A percentile compares a stretch with the other conserved stretches of the same genome.
phyloP scores from a whole-genome alignment of 2,113 vertebrate species.

The Cavia porcellus region DNA sequence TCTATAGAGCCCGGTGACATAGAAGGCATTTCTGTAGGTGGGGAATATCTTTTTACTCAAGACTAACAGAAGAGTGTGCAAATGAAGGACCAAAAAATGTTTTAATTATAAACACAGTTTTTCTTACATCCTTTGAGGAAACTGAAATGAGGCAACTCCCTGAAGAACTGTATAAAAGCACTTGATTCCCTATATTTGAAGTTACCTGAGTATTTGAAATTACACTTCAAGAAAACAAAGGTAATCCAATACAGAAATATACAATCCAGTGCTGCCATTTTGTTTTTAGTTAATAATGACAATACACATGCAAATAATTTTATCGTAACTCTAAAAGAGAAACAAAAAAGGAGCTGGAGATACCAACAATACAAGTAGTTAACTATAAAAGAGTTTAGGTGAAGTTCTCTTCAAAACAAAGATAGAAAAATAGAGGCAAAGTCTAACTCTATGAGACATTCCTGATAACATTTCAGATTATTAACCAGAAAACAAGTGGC shows the following conservation, averaged over 20 bases:
- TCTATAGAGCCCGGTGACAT: not conserved
- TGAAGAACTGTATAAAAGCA: constrained; percentile 88
- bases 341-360: constrained; percentile 85
- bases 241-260: constrained; percentile 85
- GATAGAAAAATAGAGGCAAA: constrained; percentile 35
- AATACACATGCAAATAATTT: constrained; percentile 82
- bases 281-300: constrained; percentile 84
- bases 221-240: constrained; percentile 86
- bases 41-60: constrained; percentile 40
- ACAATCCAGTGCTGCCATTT: constrained; percentile 87
- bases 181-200: constrained; percentile 85
- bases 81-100: constrained; percentile 51
- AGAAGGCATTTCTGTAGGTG: not conserved
- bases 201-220: constrained; percentile 88
- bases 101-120: constrained; percentile 46
- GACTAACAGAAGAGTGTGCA: constrained; percentile 52
- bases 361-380: constrained; percentile 77
- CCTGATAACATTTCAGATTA: constrained; percentile 50
- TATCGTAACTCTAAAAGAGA: constrained; percentile 71
- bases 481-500: constrained; percentile 65
- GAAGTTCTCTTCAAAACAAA: constrained; percentile 32
- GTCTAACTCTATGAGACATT: constrained; percentile 49
- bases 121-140: constrained; percentile 60
- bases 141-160: constrained; percentile 68
- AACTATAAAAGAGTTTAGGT: constrained; percentile 65